Evolutionary conservation across 2,797 vertebrate species (phyloP), one percentile per base, ranked within the genome.

Genomic region (Parambassis ranga): DNA sequence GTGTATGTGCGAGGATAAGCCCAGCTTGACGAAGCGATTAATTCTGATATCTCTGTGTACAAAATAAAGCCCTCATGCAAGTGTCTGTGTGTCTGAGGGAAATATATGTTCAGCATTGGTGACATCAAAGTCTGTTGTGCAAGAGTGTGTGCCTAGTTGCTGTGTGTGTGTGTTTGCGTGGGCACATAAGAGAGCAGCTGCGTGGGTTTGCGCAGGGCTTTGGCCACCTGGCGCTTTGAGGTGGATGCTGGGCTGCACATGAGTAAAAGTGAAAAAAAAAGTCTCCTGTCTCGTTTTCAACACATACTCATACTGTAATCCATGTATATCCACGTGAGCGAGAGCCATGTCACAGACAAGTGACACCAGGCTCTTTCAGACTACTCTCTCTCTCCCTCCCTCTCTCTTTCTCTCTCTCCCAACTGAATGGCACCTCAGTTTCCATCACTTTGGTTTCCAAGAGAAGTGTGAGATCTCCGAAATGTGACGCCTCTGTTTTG

Each of bases 181-280:
- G 87, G 89, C 80, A 74, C 70, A 75, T 65, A 53, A 74, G 79
- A 87, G 89, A 85, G 86, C 90, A 89, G 87, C 81, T 87, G 89
- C 82, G 85, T 87, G 87, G 89, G 84, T 88, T 86, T 87, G 85
- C 53, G 53, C 75, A 82, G 82, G 84, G 85, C 77, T 89, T 82
- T 87, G 83, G 82, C 86, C 91, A 91, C 89, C 89, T 89, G 90
- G 82, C 73, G 75, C 85, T 88, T 85, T 88, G 84, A 91, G 89
- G 85, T 87, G 79, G 73, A 84, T 81, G 74, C 80, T 80, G 67
- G 76, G 76, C 59, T 73, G 82, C 67, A 83, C 30, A 73, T 35
- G 63, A 86, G 83, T 75, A 75, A 84, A 89, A 89, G 76, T 85
- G 86, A 72, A 85, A 87, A 82, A n/a, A 71, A 61, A 77, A 75